A percentile compares a stretch with the other conserved stretches of the same genome.
These are phyloP conservation scores for Crocidura indochinensis DNA, from an alignment of 2,797 vertebrate genomes.

Conservation along the genomic window DNA sequence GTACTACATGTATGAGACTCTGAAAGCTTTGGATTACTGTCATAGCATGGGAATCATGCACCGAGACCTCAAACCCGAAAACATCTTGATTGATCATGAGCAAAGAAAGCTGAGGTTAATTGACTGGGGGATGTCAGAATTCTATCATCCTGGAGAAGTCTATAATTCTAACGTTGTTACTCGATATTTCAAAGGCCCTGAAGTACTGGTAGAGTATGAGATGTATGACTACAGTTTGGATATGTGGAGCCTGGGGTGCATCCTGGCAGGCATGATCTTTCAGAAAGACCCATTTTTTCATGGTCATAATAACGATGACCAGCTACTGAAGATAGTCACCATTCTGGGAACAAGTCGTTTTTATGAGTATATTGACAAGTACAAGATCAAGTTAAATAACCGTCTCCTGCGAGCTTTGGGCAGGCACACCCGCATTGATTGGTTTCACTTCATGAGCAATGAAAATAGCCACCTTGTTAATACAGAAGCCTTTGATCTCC, in stretches of 20 bases:
- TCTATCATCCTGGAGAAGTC: slow-evolving; percentile 96
- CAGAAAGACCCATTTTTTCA: slow-evolving; percentile 93
- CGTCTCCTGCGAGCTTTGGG: slow-evolving; percentile 97
- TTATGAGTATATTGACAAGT: slow-evolving; percentile 96
- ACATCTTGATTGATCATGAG: slow-evolving; percentile 95
- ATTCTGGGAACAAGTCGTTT: slow-evolving; percentile 95
- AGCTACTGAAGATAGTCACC: slow-evolving; percentile 96
- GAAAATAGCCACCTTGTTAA: background rate
- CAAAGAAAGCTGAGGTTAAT: slow-evolving; percentile 95
- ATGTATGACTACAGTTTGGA: too few species aligned
- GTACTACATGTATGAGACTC: slow-evolving; percentile 90
- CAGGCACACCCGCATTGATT: slow-evolving; percentile 83
- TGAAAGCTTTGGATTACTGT: slow-evolving; percentile 95
- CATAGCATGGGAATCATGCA: slow-evolving; percentile 96
- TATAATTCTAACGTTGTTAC: slow-evolving; percentile 96
- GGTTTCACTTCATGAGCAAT: background rate
- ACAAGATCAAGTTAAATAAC: slow-evolving; percentile 96
- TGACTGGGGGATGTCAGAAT: slow-evolving; percentile 96
- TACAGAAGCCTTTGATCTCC: too few species aligned
- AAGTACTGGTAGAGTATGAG: too few species aligned
- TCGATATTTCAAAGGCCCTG: slow-evolving; percentile 92
- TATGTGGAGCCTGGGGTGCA: slow-evolving; percentile 95
- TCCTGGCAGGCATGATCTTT: slow-evolving; percentile 92
- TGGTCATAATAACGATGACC: slow-evolving; percentile 96
- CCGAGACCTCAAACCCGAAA: too few species aligned